Percentiles rank a stretch among this genome's conserved stretches.
These are phyloP conservation scores for Ophonus ardosiacus DNA, from an alignment of 2,888 invertebrate species.

Conservation along the genomic window DNA sequence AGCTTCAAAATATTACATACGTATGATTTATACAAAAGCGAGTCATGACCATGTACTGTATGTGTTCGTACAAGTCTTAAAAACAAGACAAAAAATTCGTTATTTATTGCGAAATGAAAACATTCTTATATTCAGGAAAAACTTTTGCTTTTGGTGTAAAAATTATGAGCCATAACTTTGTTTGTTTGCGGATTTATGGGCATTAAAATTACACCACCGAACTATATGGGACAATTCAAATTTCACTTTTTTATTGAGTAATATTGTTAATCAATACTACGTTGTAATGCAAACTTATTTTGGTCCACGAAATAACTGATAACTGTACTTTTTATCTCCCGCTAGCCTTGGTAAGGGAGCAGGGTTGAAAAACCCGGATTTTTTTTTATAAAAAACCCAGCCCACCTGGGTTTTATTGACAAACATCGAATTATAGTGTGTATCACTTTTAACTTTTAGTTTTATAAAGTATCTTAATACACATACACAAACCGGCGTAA, in stretches of 20 bases:
- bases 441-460: too few relatives aligned
- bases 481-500: too few relatives aligned
- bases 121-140: not conserved
- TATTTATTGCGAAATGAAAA: not conserved
- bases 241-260: not conserved
- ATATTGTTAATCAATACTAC: not conserved
- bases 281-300: too few relatives aligned
- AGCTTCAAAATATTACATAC: not conserved
- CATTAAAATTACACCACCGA: not conserved
- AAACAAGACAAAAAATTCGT: not conserved
- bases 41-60: not conserved
- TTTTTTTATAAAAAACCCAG: too few relatives aligned
- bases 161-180: not conserved
- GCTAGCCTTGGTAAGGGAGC: too few relatives aligned
- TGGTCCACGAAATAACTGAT: too few relatives aligned
- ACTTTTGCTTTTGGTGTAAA: not conserved
- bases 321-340: too few relatives aligned
- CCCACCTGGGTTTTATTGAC: too few relatives aligned
- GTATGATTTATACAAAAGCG: not conserved
- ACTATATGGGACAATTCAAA: not conserved
- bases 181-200: not conserved
- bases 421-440: too few relatives aligned
- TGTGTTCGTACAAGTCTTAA: not conserved
- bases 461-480: too few relatives aligned
- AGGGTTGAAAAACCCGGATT: too few relatives aligned